Conservation (phyloP, 2,797 vertebrate genomes). For the Monodelphis domestica region DNA sequence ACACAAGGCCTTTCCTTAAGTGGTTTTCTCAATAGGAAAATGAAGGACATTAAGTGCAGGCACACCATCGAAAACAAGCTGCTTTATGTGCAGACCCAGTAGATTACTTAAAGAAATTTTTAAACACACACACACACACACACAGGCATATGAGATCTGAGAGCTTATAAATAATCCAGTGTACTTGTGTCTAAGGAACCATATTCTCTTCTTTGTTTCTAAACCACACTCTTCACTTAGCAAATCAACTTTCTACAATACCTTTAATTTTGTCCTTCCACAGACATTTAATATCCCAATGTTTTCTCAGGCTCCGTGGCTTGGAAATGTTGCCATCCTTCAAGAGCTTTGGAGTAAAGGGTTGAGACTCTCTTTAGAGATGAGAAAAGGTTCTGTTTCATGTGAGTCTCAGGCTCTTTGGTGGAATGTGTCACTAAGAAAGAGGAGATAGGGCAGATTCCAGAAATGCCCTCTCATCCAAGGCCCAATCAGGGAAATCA, state of each 20-base stretch:
- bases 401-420: background rate
- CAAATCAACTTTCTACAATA: background rate
- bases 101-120: background rate
- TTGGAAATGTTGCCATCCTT: constrained; percentile 49
- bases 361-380: background rate
- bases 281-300: constrained; percentile 14
- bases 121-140: too few relatives aligned
- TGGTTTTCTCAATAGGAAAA: constrained; percentile 21
- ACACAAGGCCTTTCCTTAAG: background rate
- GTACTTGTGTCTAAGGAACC: background rate
- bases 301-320: background rate
- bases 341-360: constrained; percentile 20
- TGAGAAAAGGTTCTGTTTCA: constrained; percentile 15
- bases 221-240: background rate
- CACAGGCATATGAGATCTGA: too few relatives aligned
- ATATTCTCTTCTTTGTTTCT: background rate
- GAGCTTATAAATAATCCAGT: background rate
- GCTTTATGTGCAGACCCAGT: background rate
- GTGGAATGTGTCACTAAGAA: constrained; percentile 17
- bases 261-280: background rate
- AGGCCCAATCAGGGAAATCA: constrained; percentile 18
- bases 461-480: background rate
- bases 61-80: background rate
- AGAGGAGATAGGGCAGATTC: background rate
- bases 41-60: background rate